Base-by-base conservation (phyloP, 2,113 vertebrate genomes). In the Plotosus lineatus region DNA sequence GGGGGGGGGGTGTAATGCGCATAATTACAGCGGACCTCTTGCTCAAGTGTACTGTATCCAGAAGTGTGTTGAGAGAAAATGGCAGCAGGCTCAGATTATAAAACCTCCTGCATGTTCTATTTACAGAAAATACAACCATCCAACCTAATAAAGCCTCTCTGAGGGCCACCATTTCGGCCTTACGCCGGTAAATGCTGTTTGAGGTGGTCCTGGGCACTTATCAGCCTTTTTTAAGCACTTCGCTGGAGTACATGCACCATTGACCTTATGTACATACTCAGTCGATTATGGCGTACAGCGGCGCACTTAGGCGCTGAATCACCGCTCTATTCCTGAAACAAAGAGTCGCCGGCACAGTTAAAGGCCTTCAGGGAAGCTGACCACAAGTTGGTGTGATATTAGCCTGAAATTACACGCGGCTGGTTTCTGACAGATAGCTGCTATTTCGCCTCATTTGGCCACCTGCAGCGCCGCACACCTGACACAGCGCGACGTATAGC, bases 381-480 rank as follows among this genome's bases (percentile, higher is more conserved):
- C 15, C 42, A 73, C 53, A 80, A 81, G 82, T 81, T 60, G 69
- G 69, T 83, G 79, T 65, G 58, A 77, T 79, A 82, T 55, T 75
- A 68, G 73, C 36, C 40, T 66, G 75, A 55, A 84, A 68, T 78
- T 72, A 58, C 44, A 55, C 46, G 31, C 36, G 44, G 31, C 77
- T 79, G 55, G 60, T 61, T 50, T 75, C 82, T 84, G 83, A 86
- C 78, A 78, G 80, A 84, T 80, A 58, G 80, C 31, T 82, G 73
- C 77, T 75, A 77, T 84, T 79, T 79, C 15, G 40, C 51, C 72
- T 75, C 65, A 78, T 83, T 86, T 77, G 66, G 78, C 40, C 77
- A 74, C 83, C 85, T 83, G 68, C 77, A 63, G 76, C 1, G 66
- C 46, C 6, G 51, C 1, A 50, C 23, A 26, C 58, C 68, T 36